A percentile compares a stretch with the other conserved stretches of the same genome.
Conservation (phyloP, 2,797 vertebrate genomes). For the Avahi laniger region DNA sequence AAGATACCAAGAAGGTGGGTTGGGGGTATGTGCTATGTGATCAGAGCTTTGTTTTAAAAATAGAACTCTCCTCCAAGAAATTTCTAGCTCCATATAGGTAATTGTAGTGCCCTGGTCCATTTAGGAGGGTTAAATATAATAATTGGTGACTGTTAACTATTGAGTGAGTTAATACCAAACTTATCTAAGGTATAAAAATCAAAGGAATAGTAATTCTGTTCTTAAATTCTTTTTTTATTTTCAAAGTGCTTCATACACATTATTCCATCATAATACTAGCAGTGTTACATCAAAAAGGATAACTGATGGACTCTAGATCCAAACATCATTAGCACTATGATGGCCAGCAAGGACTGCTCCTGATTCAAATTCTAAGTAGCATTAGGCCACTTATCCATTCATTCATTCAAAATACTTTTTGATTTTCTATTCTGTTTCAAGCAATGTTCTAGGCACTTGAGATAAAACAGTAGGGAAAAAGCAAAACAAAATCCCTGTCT, state of each 20-base stretch:
- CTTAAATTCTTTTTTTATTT: neutral
- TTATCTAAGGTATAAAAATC: conserved; percentile 2
- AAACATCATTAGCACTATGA: neutral
- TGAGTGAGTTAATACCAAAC: neutral
- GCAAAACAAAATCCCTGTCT: neutral
- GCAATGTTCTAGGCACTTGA: neutral
- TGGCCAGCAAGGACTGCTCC: neutral
- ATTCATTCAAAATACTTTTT: neutral
- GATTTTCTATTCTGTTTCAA: neutral
- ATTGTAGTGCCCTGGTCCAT: neutral
- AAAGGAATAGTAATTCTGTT: conserved; percentile 6
- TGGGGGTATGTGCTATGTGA: neutral
- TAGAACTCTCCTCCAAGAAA: conserved; percentile 19
- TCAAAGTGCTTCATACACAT: neutral
- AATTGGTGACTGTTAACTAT: neutral
- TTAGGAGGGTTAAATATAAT: conserved; percentile 18
- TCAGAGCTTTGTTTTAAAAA: neutral
- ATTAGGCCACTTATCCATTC: neutral
- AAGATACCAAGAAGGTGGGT: neutral
- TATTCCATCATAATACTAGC: neutral
- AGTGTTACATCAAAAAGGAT: neutral
- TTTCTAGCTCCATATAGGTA: neutral
- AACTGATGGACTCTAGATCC: neutral
- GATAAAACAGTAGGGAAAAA: neutral
- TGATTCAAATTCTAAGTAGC: neutral